These are phyloP conservation scores for Drosophila anceps DNA, from an alignment of 2,888 invertebrate species.

Conservation along the genomic window DNA sequence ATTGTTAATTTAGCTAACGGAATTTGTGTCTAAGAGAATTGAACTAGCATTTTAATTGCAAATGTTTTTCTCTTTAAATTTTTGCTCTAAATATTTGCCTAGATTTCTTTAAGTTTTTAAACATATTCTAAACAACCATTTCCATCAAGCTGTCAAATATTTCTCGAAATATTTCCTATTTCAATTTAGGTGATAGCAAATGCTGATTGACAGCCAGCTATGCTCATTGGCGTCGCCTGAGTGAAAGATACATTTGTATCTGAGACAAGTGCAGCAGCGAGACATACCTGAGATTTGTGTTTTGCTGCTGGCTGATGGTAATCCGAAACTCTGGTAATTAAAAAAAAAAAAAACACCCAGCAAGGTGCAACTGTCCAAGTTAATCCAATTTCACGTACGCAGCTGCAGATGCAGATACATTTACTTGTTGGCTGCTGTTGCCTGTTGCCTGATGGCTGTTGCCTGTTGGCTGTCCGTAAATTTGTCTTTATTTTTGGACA, in stretches of 20 bases:
- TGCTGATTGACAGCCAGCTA: constrained; percentile 25
- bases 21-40: too few relatives aligned
- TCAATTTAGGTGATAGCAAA: constrained; percentile 1
- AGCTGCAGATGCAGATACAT: constrained; percentile 29
- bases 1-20: too few relatives aligned
- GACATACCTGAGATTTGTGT: constrained; percentile 40
- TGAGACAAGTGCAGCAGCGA: constrained; percentile 14
- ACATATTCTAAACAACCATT: background rate
- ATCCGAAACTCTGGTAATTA: constrained; percentile 65
- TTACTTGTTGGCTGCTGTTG: constrained; percentile 24
- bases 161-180: constrained; percentile 22
- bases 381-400: constrained; percentile 76
- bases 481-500: constrained; percentile 73
- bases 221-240: constrained; percentile 10
- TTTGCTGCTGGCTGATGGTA: constrained; percentile 32
- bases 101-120: background rate
- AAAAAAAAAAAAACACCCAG: constrained; percentile 52
- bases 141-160: constrained; percentile 13
- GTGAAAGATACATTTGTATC: constrained; percentile 43
- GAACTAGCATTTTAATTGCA: background rate
- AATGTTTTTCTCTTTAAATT: background rate
- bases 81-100: background rate
- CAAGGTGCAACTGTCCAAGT: constrained; percentile 67
- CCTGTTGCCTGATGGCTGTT: too few relatives aligned
- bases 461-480: constrained; percentile 46